These are phyloP conservation scores for Stictocephala bisonia DNA, from an alignment of 2,888 invertebrate genomes.

Conservation along the genomic window DNA sequence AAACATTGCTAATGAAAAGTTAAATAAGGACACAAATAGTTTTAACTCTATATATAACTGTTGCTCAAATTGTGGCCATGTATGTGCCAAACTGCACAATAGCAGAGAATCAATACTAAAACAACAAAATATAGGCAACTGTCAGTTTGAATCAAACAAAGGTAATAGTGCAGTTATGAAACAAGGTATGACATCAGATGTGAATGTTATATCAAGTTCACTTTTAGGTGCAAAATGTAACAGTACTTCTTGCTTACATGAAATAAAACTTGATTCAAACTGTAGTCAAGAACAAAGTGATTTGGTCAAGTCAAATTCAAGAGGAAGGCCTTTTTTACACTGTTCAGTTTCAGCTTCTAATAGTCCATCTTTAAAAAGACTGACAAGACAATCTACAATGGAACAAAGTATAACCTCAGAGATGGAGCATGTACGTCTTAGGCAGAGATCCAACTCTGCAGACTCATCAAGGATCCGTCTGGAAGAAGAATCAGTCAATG, in stretches of 20 bases:
- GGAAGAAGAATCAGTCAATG: conserved; percentile 65
- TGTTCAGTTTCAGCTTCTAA: conserved; percentile 66
- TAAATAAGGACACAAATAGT: background rate
- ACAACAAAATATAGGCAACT: background rate
- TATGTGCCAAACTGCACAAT: background rate
- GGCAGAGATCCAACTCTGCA: conserved; percentile 75
- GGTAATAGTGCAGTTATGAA: background rate
- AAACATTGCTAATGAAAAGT: no score
- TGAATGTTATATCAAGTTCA: background rate
- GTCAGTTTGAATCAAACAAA: background rate
- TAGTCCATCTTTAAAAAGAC: conserved; percentile 39
- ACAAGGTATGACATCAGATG: background rate
- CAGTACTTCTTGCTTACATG: conserved; percentile 27
- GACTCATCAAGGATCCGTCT: conserved; percentile 78
- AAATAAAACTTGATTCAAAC: background rate
- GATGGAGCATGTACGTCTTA: conserved; percentile 58
- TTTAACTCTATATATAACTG: background rate
- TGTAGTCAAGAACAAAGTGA: background rate
- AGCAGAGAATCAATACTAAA: background rate
- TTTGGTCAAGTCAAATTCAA: background rate
- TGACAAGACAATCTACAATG: background rate
- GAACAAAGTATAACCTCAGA: background rate
- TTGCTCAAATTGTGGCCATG: conserved; percentile 34
- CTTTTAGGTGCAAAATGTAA: conserved; percentile 23
- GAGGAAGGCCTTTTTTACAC: conserved; percentile 65